Percentiles rank a stretch among this genome's conserved stretches.
These are phyloP conservation scores for Pelmatolapia mariae DNA, from an alignment of 2,113 vertebrate genomes.

Conservation along the genomic window DNA sequence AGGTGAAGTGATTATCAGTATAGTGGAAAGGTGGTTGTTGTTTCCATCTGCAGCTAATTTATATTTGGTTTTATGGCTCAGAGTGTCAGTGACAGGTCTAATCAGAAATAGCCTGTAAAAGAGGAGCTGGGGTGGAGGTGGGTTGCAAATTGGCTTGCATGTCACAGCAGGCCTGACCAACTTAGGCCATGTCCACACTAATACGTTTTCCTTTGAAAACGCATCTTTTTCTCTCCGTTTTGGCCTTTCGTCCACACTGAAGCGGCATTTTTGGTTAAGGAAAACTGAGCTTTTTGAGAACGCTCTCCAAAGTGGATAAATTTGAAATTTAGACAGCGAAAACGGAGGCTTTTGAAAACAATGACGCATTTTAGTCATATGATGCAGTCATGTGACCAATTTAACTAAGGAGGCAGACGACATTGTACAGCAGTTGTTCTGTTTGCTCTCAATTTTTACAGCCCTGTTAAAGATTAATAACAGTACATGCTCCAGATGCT, in stretches of 20 bases:
- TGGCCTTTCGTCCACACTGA: not conserved
- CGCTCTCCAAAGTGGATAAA: fast-evolving
- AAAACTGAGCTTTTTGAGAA: not conserved
- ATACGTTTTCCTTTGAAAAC: not conserved
- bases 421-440: not conserved
- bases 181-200: not conserved
- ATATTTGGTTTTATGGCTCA: not conserved
- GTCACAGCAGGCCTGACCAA: not conserved
- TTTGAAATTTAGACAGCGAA: not conserved
- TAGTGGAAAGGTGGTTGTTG: not conserved
- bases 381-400: not conserved
- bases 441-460: not conserved
- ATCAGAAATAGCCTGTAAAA: not conserved
- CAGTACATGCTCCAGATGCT: not conserved
- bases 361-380: fast-evolving
- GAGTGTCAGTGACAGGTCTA: not conserved
- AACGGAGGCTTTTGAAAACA: not conserved
- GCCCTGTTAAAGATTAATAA: not conserved
- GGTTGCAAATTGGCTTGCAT: not conserved
- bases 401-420: not conserved
- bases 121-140: not conserved
- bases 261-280: not conserved
- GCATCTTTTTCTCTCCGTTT: not conserved
- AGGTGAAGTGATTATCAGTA: not conserved
- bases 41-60: not conserved